Conservation (phyloP, 2,888 invertebrate species). For the Drosophila recens region DNA sequence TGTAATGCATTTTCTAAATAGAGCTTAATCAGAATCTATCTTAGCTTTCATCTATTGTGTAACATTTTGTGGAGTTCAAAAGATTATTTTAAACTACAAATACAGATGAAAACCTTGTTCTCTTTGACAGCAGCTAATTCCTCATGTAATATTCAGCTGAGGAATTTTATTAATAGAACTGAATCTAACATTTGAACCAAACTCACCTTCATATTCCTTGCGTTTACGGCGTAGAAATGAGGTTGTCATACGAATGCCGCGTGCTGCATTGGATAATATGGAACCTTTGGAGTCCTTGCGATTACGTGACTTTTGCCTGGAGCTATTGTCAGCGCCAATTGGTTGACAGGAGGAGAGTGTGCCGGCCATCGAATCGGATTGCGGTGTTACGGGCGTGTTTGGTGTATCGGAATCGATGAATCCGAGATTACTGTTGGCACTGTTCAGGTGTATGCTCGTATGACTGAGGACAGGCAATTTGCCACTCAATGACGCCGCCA, state of each 20-base stretch:
- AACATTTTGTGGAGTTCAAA: too few relatives aligned
- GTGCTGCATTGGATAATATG: constrained; percentile 75
- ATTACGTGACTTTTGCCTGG: constrained; percentile 53
- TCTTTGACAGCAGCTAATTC: not conserved
- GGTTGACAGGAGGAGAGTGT: constrained; percentile 65
- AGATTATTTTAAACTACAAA: too few relatives aligned
- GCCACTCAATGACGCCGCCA: constrained; percentile 74
- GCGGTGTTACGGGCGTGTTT: constrained; percentile 75
- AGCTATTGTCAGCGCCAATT: constrained; percentile 22
- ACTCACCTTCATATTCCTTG: constrained; percentile 84
- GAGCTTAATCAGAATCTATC: not conserved
- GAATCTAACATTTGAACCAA: not conserved
- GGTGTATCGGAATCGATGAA: constrained; percentile 82
- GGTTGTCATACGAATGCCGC: constrained; percentile 82
- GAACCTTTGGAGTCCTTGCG: constrained; percentile 82
- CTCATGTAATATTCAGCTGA: not conserved
- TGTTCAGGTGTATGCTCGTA: constrained; percentile 76
- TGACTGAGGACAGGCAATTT: constrained; percentile 53
- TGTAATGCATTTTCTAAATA: not conserved
- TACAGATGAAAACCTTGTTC: too few relatives aligned
- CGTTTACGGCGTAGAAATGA: constrained; percentile 83
- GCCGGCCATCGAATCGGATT: constrained; percentile 62
- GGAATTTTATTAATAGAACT: not conserved
- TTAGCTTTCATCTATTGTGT: too few relatives aligned
- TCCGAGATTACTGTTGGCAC: constrained; percentile 81